A percentile compares a stretch with the other conserved stretches of the same genome.
Evolutionary conservation across 2,113 vertebrate genomes (phyloP).

Genomic region (Coptodon bakossiorum): DNA sequence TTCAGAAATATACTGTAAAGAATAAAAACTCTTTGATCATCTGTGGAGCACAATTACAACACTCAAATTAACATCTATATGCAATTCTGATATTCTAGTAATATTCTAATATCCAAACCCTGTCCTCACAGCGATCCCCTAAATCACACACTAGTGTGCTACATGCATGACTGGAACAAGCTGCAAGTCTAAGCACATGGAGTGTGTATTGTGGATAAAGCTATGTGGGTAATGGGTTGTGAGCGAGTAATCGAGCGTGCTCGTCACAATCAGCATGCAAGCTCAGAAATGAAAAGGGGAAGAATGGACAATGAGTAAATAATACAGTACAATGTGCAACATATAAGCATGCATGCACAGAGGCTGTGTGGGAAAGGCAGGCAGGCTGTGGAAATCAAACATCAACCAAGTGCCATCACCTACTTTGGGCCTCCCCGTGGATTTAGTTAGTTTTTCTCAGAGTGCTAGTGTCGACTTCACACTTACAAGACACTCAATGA

Average conservation of each 20-base stretch:
- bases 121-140: background rate
- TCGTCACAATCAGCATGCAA: slow-evolving; percentile 9
- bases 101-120: background rate
- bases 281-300: background rate
- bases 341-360: background rate
- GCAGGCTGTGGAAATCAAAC: background rate
- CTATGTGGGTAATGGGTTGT: slow-evolving; percentile 28
- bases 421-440: background rate
- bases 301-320: background rate
- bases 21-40: background rate
- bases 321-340: background rate
- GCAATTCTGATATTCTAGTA: background rate
- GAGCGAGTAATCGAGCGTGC: slow-evolving; percentile 27
- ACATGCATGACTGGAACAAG: slow-evolving; percentile 1
- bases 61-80: background rate
- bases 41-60: too few relatives aligned
- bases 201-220: slow-evolving; percentile 4
- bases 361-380: background rate
- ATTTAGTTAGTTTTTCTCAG: slow-evolving; percentile 24
- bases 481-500: background rate
- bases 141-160: background rate
- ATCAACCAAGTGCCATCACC: background rate
- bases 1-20: background rate
- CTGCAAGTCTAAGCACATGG: background rate
- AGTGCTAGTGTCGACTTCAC: background rate